Base-by-base conservation (phyloP, 2,797 vertebrate species). In the Brachyalestes nurse region DNA sequence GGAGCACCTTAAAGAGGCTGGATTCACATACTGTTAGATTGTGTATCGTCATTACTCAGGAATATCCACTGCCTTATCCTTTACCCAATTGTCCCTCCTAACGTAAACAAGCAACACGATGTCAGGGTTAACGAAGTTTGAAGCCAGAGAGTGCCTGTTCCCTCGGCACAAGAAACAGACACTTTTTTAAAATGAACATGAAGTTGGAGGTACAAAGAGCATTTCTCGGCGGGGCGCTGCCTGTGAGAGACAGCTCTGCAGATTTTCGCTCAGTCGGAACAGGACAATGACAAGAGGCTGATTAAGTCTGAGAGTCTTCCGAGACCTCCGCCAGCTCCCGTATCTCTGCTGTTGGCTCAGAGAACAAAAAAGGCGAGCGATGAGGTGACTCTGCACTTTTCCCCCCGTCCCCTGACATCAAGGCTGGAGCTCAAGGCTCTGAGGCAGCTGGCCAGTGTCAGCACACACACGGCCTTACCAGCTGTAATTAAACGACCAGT, bases 391-490 rank as follows among this genome's bases (percentile, higher is more conserved):
- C 74, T 80, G 85, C 79, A 84, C 67, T 79, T 82, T 82, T 51
- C 77, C 21, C 64, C 58, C 28, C 58, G 79, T 64, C 67, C 85
- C 64, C 81, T 76, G 78, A 86, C 75, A 66, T 83, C 58, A 47
- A 77, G 23, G 86, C 77, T 57, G 81, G 83, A 60, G 67, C 83
- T 87, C 57, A 84, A 84, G 84, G 86, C 85, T 85, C 75, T 47
- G 47, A 82, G 86, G 86, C 90, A 91, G 89, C 88, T 90, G 88
- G 88, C 84, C 85, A 66, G 76, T 73, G 85, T 91, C 88, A 86
- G 84, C 85, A 78, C 84, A 82, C 82, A 77, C 80, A 78, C 34
- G 19, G 83, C 82, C 85, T 6, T 74, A 89, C 79, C 82, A 88
- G 82, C 75, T 71, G 86, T 90, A 86, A 91, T 91, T 90, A 88